These are phyloP conservation scores for Leucoptera coffeella DNA, from an alignment of 2,888 invertebrate species.

Conservation along the genomic window DNA sequence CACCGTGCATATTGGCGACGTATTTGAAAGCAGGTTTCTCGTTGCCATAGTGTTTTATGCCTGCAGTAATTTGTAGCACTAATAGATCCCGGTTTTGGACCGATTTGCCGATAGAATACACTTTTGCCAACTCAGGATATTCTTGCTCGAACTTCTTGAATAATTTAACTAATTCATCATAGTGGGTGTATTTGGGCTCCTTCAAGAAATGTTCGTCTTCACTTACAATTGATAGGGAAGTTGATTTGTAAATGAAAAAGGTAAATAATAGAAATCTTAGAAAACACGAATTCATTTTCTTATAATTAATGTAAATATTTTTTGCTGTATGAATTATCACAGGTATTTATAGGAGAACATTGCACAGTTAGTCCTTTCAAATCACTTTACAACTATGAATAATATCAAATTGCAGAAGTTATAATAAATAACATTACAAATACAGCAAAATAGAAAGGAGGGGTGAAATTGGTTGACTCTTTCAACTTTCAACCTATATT, in stretches of 20 bases:
- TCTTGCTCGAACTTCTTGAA: conserved; percentile 55
- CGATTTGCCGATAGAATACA: conserved; percentile 78
- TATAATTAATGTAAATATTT: too few species aligned
- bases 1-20: conserved; percentile 96
- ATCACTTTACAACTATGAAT: too few species aligned
- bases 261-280: conserved; percentile 25
- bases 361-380: too few species aligned
- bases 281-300: too few species aligned
- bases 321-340: too few species aligned
- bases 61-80: conserved; percentile 74
- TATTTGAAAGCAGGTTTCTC: conserved; percentile 87
- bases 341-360: too few species aligned
- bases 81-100: conserved; percentile 74
- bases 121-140: conserved; percentile 64
- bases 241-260: conserved; percentile 21
- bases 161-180: conserved; percentile 62
- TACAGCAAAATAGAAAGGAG: too few species aligned
- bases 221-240: conserved; percentile 22
- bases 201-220: conserved; percentile 51
- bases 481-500: too few species aligned
- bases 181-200: conserved; percentile 59
- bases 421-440: too few species aligned
- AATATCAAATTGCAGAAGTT: too few species aligned
- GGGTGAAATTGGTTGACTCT: too few species aligned
- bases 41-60: conserved; percentile 48